Conservation (phyloP, 2,113 vertebrate species). For the Leptobrachium leishanense region DNA sequence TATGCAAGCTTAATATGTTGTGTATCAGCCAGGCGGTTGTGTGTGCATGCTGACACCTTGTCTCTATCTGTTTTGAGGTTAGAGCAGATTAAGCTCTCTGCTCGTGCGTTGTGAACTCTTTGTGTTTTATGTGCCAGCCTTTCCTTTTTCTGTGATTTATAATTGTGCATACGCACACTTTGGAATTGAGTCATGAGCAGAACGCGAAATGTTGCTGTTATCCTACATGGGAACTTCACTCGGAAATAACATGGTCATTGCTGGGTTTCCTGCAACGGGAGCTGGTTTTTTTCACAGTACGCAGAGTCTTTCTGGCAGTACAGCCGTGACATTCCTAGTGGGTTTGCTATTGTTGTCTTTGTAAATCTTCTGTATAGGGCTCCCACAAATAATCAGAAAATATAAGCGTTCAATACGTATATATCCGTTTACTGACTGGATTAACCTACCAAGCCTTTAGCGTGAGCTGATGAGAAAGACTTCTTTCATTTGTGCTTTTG, state of each 20-base stretch:
- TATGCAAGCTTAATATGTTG: too few relatives aligned
- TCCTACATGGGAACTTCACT: background rate
- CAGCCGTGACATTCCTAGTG: background rate
- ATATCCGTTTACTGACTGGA: background rate
- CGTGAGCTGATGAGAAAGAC: background rate
- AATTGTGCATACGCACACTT: background rate
- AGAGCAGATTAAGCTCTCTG: background rate
- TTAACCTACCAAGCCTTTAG: background rate
- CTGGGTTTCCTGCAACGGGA: constrained; percentile 6
- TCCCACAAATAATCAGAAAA: too few relatives aligned
- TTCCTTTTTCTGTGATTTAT: background rate
- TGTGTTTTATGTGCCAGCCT: too few relatives aligned
- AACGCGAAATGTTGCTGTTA: background rate
- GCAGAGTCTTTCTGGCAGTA: background rate
- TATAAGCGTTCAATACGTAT: too few relatives aligned
- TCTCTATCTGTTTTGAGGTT: too few relatives aligned
- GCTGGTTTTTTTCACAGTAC: background rate
- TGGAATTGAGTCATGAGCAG: background rate
- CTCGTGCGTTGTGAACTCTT: background rate
- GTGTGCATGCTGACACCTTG: too few relatives aligned
- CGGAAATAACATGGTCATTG: constrained; percentile 6
- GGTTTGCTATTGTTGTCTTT: too few relatives aligned
- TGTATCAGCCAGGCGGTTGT: too few relatives aligned
- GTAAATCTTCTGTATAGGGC: too few relatives aligned
- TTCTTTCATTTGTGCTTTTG: background rate